Conservation (phyloP, 2,888 invertebrate species). For the Drosophila hamatofila region DNA sequence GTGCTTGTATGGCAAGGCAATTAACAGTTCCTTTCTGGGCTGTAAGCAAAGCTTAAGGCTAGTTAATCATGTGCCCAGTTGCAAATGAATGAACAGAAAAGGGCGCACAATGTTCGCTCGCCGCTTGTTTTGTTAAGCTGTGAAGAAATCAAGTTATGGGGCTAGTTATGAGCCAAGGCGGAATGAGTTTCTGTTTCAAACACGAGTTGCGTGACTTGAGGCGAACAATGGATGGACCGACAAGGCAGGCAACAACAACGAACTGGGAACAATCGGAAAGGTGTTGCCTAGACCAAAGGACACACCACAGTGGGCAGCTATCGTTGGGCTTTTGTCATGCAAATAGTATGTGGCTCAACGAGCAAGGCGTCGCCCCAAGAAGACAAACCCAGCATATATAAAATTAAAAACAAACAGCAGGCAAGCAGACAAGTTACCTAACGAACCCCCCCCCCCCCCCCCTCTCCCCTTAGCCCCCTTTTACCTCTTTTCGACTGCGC, state of each 20-base stretch:
- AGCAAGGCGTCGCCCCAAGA: slow-evolving; percentile 48
- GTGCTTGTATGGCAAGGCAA: slow-evolving; percentile 1
- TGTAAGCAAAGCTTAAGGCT: neutral
- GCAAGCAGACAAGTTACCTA: slow-evolving; percentile 45
- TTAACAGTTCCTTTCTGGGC: slow-evolving; percentile 4
- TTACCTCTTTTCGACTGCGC: neutral
- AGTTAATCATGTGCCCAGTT: slow-evolving; percentile 31
- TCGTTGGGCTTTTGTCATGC: slow-evolving; percentile 77
- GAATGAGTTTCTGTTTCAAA: slow-evolving; percentile 33
- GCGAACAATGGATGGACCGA: slow-evolving; percentile 49
- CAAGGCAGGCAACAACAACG: neutral
- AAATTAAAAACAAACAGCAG: slow-evolving; percentile 75
- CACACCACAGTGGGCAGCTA: slow-evolving; percentile 50
- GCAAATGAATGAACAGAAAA: slow-evolving; percentile 49
- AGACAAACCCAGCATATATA: slow-evolving; percentile 64
- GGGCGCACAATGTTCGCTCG: slow-evolving; percentile 36
- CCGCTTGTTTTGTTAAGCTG: slow-evolving; percentile 47
- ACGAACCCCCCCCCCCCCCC: neutral
- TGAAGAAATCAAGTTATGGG: slow-evolving; percentile 55
- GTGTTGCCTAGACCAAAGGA: slow-evolving; percentile 58
- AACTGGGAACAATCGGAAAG: slow-evolving; percentile 48
- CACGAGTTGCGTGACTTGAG: slow-evolving; percentile 65
- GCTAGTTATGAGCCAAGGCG: slow-evolving; percentile 54
- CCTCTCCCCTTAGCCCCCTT: neutral
- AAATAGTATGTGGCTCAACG: slow-evolving; percentile 65